phyloP scores from a whole-genome alignment of 2,113 vertebrate genomes.

The Psephotus haematonotus region DNA sequence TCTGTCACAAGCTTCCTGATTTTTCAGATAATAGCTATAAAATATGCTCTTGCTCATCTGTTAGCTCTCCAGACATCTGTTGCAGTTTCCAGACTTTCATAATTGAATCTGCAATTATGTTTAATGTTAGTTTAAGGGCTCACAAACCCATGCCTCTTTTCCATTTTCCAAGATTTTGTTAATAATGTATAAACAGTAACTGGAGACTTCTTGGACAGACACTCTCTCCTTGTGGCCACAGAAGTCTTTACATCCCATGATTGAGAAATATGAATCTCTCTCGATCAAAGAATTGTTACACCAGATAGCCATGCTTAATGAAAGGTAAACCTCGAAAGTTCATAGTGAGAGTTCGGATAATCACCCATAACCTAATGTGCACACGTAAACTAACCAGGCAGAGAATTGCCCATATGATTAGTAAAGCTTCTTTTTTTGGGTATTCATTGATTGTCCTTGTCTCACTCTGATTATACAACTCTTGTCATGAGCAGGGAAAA shows the following conservation, averaged over 20 bases:
- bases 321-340: neutral
- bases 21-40: slow-evolving; percentile 31
- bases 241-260: neutral
- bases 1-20: neutral
- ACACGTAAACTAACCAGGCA: neutral
- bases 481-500: neutral
- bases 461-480: neutral
- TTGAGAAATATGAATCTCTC: neutral
- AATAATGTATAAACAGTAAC: neutral
- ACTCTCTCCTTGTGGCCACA: neutral
- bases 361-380: neutral
- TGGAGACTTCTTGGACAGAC: neutral
- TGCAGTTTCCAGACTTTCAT: neutral
- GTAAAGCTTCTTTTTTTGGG: neutral
- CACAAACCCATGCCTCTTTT: neutral
- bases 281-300: neutral
- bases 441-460: neutral
- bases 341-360: neutral
- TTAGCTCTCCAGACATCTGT: neutral
- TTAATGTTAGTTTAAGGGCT: neutral
- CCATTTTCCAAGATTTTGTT: neutral
- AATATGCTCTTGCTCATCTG: neutral
- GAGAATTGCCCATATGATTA: neutral
- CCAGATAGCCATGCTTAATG: neutral
- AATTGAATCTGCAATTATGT: neutral